Evolutionary conservation across 2,113 vertebrate species (phyloP), one percentile per base, ranked within the genome.

Genomic region (Columbina picui): DNA sequence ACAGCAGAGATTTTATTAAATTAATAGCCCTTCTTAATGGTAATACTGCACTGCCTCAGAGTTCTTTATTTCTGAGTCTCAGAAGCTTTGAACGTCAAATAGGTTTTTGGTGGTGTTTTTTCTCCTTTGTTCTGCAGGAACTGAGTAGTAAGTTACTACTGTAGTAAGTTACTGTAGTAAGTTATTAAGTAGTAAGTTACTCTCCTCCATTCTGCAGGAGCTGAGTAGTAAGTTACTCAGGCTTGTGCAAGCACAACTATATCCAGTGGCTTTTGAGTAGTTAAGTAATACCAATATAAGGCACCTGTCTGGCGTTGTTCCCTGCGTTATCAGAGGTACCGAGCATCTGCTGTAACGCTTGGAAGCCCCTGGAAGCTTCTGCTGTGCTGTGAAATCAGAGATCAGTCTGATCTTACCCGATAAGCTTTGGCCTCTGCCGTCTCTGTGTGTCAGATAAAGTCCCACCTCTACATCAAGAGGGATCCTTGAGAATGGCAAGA

Each of bases 291-390:
- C 3, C 23, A 8, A 14, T 22, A 3, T 1, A 6, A 67, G 17
- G n/a, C 26, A 55, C 50, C 59, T 39, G 5, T 5, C 2, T 1
- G 3, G 38, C 36, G 39, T 36, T n/a, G 36, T 12, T 2, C 29
- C 27, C n/a, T 20, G 41, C 18, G 14, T 57, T 34, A 12, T 15
- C 39, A 30, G 68, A 49, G 36, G 53, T 10, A 16, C 55, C 3
- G 9, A 89, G 41, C 55, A 25, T 45, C 60, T 27, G 0, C 74
- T 26, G 12, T 5, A 34, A 6, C 1, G 0, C 47, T 26, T 59
- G 6, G 47, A 32, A 47, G 30, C 30, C 43, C 5, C 1, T 6
- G 29, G 60, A 39, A 80, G n/a, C 49, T 87, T 41, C 78, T 88
- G 81, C 43, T 38, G 39, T 39, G 57, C 30, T 21, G 19, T 68